phyloP scores from a whole-genome alignment of 92 coral and sea anemone genomes.

The Virgularia gustaviana region DNA sequence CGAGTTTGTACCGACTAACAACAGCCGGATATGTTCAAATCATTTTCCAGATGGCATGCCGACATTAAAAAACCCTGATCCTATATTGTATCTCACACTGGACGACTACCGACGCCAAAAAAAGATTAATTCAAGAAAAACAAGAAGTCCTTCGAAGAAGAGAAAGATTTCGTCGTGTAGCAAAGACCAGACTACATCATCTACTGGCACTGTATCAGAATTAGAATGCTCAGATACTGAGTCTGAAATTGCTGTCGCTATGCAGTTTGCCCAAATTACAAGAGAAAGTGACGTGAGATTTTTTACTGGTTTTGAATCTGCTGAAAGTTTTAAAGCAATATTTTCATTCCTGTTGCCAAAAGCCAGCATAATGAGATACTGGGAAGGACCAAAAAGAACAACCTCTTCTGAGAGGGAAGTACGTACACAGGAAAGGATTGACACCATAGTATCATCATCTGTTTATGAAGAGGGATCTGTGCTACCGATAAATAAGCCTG shows the following conservation, averaged over 20 bases:
- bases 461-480: neutral
- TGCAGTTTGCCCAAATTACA: constrained; percentile 23
- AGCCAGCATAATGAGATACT: constrained; percentile 18
- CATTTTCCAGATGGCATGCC: constrained; percentile 26
- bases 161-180: neutral
- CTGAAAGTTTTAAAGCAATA: neutral
- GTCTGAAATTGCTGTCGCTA: too few species aligned
- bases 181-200: too few species aligned
- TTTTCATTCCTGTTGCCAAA: constrained; percentile 11
- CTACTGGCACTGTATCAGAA: too few species aligned
- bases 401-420: neutral
- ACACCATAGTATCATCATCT: constrained; percentile 5
- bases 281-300: constrained; percentile 25
- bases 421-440: neutral
- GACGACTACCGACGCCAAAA: constrained; percentile 11
- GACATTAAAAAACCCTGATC: constrained; percentile 17
- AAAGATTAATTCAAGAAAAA: neutral
- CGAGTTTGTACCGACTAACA: constrained; percentile 8
- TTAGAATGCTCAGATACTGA: too few species aligned
- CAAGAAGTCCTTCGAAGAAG: constrained; percentile 15
- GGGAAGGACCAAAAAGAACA: constrained; percentile 9
- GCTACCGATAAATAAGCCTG: constrained; percentile 11
- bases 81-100: constrained; percentile 1
- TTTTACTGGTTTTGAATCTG: constrained; percentile 24
- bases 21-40: constrained; percentile 20